Base-by-base conservation (phyloP, 1,140 invertebrate genomes). In the Druon quercuslanigerum region DNA sequence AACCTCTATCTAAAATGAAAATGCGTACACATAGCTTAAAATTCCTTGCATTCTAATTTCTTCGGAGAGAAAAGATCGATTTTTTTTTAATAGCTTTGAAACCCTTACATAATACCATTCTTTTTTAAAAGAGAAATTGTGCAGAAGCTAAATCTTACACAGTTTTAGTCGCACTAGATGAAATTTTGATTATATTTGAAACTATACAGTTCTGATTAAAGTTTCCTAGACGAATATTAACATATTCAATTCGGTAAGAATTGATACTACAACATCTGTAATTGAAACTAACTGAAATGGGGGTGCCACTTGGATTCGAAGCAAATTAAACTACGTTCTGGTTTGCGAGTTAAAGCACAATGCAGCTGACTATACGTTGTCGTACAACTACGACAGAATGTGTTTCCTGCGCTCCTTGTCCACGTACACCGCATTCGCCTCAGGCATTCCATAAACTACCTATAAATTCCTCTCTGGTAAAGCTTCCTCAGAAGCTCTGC, bases 401-500 rank as follows among this genome's bases (percentile, higher is more conserved):
- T 66, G 60, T 66, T 66, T 66, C 60, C 33, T 66, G 40, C 14
- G 60, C 33, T 66, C 60, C 60, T 66, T 66, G 60, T 66, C 60
- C 60, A 66, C 60, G 60, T 40, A 66, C 16, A 66, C 60, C 60
- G 60, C 60, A 66, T 66, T 66, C 60, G 46, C 60, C 60, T 66
- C 60, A 66, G 60, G 60, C 60, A 66, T 66, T 66, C 60, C 60
- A 66, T 66, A 66, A 66, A 66, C 60, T 33, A 66, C 25, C 60
- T 66, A 66, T 66, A 66, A 66, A 66, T 66, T 66, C 60, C 60
- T 66, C 33, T 66, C 25, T 46, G 25, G 14, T n/a, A 25, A 66
- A 66, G 60, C 60, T 66, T 66, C 33, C 25, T 66, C 14, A 66
- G 60, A 33, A 66, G 25, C 33, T 66, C 60, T 66, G 60, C 33